Evolutionary conservation across 2,797 vertebrate species (phyloP), one percentile per base, ranked within the genome.

Genomic region (Pangasius larnaudii): DNA sequence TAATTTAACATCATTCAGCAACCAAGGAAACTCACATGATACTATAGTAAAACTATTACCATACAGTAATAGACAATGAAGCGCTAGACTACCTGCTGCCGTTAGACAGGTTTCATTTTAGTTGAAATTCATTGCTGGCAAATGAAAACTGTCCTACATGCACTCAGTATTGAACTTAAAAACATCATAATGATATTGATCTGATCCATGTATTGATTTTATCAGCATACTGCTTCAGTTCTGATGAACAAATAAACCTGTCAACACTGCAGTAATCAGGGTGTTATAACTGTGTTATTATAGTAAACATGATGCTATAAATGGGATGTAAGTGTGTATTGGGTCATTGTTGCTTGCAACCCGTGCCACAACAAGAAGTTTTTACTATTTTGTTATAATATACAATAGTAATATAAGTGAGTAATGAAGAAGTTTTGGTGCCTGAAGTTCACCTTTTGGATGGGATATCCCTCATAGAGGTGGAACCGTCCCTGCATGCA

Each of bases 401-500:
- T 33, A 58, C 56, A 42, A 46, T 30, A 27, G 19, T 59, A 59
- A 39, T 81, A 39, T 8, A 14, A 9, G 11, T 24, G 30, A 56
- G 2, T 9, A 27, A 27, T 27, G 18, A 81, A 81, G 19, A 24
- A 4, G 8, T 27, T 2, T 42, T 27, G 14, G n/a, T 51, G 39
- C 81, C 33, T 80, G 56, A 9, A 0, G 19, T 93, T 94, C 88
- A 98, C 98, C 97, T 98, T 97, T 93, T 96, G 97, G 84, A 97
- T 87, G 0, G 97, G 89, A 91, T 97, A 96, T 5, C 97, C 98
- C 92, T 98, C 97, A 59, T 98, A 98, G 74, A 96, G 91, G 88
- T 98, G 98, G 92, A 97, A 98, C 77, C 97, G 94, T 87, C 97
- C 98, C 91, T 97, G 95, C 97, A 98, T 98, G 93, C 97, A 97